These are phyloP conservation scores for Trochalopteron elliotii DNA, from an alignment of 2,113 vertebrate genomes.

Conservation along the genomic window DNA sequence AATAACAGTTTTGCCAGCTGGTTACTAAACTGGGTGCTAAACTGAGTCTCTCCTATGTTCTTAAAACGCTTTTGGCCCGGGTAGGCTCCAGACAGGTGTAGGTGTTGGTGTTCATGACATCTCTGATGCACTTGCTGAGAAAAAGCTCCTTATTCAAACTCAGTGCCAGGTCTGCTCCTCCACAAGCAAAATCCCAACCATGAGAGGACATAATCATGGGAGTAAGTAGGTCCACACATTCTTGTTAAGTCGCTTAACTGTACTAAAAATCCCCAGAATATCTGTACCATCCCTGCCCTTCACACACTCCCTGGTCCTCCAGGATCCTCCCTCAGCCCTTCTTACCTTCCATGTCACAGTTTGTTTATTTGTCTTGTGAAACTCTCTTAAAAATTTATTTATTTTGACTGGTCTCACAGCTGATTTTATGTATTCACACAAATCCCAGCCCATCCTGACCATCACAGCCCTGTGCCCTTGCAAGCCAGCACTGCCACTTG, in stretches of 20 bases:
- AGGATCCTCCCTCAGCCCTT: neutral
- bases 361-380: neutral
- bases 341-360: neutral
- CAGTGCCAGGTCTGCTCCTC: neutral
- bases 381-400: neutral
- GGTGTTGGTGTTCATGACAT: neutral
- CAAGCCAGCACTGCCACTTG: neutral
- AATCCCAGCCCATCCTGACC: neutral
- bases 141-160: neutral
- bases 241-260: neutral
- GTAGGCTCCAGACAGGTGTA: neutral
- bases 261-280: neutral
- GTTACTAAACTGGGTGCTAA: neutral
- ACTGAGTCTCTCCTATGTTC: neutral
- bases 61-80: neutral
- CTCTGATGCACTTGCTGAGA: neutral
- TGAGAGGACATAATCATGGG: neutral
- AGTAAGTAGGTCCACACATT: neutral
- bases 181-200: neutral
- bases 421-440: neutral
- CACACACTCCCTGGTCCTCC: neutral
- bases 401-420: neutral
- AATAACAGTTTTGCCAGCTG: neutral
- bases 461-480: neutral
- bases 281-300: neutral